Percentiles rank a stretch among this genome's conserved stretches.
phyloP scores from a whole-genome alignment of 2,888 invertebrate genomes.

The Aporophyla lueneburgensis region DNA sequence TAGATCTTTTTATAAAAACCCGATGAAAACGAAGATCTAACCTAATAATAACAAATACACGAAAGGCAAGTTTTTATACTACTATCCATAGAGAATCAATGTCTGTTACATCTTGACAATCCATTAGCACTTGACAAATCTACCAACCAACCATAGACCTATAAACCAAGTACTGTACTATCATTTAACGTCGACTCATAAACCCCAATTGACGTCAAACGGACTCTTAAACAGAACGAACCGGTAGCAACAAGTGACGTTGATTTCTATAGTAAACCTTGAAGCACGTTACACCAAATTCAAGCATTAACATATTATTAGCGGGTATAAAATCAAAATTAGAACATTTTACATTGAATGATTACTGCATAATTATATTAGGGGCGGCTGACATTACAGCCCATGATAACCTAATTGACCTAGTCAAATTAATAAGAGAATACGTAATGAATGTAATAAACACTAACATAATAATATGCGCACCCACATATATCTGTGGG shows the following conservation, averaged over 20 bases:
- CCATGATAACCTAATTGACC: too few relatives aligned
- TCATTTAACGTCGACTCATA: conserved; percentile 29
- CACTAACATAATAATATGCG: too few relatives aligned
- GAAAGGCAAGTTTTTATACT: neutral
- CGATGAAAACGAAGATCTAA: neutral
- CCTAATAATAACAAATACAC: neutral
- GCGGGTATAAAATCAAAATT: too few relatives aligned
- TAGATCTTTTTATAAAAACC: neutral
- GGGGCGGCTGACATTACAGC: too few relatives aligned
- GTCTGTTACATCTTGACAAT: neutral
- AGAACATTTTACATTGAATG: too few relatives aligned
- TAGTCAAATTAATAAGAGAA: too few relatives aligned
- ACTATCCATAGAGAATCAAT: neutral
- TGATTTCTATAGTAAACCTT: conserved; percentile 34
- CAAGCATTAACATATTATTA: too few relatives aligned
- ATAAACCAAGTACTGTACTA: conserved; percentile 14
- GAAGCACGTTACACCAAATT: conserved; percentile 9
- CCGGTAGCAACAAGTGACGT: conserved; percentile 32
- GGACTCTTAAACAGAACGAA: conserved; percentile 22
- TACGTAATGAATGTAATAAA: too few relatives aligned
- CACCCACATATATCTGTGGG: too few relatives aligned
- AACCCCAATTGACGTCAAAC: conserved; percentile 56
- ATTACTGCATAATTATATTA: too few relatives aligned
- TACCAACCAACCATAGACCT: neutral
- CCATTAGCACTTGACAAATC: neutral